Conservation (phyloP, 2,888 invertebrate species). For the Sminthurinus aureus region DNA sequence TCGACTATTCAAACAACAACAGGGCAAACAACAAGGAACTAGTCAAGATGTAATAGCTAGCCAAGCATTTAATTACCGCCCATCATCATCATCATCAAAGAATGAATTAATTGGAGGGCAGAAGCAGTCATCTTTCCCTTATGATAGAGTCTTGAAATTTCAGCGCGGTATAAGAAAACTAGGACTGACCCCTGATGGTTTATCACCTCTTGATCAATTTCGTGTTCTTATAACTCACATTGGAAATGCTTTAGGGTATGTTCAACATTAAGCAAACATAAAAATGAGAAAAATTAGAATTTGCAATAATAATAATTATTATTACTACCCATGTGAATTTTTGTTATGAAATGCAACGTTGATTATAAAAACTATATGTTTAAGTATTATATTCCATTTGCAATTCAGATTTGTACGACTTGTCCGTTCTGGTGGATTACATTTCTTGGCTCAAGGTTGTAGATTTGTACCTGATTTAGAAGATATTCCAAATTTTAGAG, state of each 20-base stretch:
- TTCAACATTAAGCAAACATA: background rate
- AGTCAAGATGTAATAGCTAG: background rate
- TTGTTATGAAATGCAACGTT: background rate
- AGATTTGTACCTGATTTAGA: constrained; percentile 86
- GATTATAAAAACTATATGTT: background rate
- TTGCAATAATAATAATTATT: no score
- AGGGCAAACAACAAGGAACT: constrained; percentile 31
- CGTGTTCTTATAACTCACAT: constrained; percentile 91
- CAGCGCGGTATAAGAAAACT: constrained; percentile 88
- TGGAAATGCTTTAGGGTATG: constrained; percentile 66
- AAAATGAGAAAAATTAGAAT: no score
- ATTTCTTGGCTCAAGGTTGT: constrained; percentile 90
- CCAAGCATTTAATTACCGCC: background rate
- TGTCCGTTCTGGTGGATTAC: constrained; percentile 90
- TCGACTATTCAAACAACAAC: constrained; percentile 71
- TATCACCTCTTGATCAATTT: constrained; percentile 92
- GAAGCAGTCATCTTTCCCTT: constrained; percentile 71
- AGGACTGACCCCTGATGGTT: constrained; percentile 80
- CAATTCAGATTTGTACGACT: constrained; percentile 83
- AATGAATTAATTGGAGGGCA: background rate
- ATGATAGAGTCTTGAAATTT: constrained; percentile 92
- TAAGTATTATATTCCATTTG: no score
- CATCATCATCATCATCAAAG: background rate
- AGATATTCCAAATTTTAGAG: constrained; percentile 71
- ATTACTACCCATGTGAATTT: no score